Conservation (phyloP, 2,113 vertebrate genomes). For the Oreochromis aureus region DNA sequence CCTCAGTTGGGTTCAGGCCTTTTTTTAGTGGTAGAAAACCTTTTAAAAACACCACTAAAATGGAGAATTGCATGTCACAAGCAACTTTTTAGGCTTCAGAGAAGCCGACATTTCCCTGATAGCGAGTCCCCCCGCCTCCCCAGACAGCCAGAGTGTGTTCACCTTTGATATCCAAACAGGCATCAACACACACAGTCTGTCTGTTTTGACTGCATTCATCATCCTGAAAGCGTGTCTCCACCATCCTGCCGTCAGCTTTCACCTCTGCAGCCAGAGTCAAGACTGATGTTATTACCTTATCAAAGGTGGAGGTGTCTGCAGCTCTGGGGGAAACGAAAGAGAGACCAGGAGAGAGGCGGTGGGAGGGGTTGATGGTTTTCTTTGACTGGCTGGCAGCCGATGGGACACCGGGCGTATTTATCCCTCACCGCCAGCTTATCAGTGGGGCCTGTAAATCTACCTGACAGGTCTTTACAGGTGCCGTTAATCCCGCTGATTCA, state of each 20-base stretch:
- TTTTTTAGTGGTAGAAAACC: background rate
- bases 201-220: slow-evolving; percentile 82
- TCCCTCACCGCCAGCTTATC: slow-evolving; percentile 59
- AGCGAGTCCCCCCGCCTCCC: background rate
- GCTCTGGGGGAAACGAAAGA: slow-evolving; percentile 48
- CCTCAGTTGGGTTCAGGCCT: background rate
- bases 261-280: slow-evolving; percentile 81
- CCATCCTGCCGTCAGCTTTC: slow-evolving; percentile 83
- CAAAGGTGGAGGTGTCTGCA: slow-evolving; percentile 80
- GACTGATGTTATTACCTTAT: slow-evolving; percentile 77
- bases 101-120: slow-evolving; percentile 1
- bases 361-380: slow-evolving; percentile 41
- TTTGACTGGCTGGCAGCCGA: slow-evolving; percentile 70
- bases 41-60: background rate
- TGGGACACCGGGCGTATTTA: slow-evolving; percentile 51
- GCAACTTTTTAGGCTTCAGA: background rate
- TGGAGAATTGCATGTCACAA: background rate
- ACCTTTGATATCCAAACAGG: slow-evolving; percentile 47
- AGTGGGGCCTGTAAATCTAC: slow-evolving; percentile 64
- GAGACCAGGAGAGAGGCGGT: background rate
- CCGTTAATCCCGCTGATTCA: slow-evolving; percentile 70
- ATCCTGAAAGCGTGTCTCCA: slow-evolving; percentile 81
- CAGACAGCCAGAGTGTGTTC: slow-evolving; percentile 28
- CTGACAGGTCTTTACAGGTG: slow-evolving; percentile 76
- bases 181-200: slow-evolving; percentile 20